These are phyloP conservation scores for Conus canariensis DNA, from an alignment of 2,888 invertebrate genomes.

Conservation along the genomic window DNA sequence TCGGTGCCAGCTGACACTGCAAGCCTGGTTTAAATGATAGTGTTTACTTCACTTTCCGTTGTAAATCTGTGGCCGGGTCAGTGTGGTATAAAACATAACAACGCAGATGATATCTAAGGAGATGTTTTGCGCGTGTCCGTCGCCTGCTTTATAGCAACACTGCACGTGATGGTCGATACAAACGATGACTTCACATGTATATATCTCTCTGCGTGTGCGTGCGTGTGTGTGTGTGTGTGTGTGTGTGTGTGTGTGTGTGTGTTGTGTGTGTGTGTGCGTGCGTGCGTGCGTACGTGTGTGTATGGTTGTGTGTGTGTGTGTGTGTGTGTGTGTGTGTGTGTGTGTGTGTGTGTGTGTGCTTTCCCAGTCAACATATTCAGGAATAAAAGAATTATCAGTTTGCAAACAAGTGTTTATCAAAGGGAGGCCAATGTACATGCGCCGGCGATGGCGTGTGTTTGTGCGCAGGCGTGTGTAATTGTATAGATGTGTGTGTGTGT, in stretches of 20 bases:
- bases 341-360: too few relatives aligned
- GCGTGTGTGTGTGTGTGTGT: neutral
- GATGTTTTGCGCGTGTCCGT: neutral
- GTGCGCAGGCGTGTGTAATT: too few relatives aligned
- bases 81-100: too few relatives aligned
- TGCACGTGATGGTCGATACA: slow-evolving; percentile 1
- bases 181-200: neutral
- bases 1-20: too few relatives aligned
- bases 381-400: too few relatives aligned
- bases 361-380: neutral
- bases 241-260: neutral
- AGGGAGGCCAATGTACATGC: too few relatives aligned
- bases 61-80: neutral
- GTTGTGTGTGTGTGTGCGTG: neutral
- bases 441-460: too few relatives aligned
- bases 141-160: neutral
- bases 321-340: neutral
- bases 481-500: too few relatives aligned
- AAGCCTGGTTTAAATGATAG: too few relatives aligned
- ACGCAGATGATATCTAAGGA: neutral
- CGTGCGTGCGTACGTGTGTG: neutral
- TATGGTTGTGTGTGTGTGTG: neutral
- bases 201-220: too few relatives aligned
- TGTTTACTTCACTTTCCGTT: too few relatives aligned
- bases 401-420: too few relatives aligned